Conservation (phyloP, 2,888 invertebrate genomes). For the Fragum whitleyi region DNA sequence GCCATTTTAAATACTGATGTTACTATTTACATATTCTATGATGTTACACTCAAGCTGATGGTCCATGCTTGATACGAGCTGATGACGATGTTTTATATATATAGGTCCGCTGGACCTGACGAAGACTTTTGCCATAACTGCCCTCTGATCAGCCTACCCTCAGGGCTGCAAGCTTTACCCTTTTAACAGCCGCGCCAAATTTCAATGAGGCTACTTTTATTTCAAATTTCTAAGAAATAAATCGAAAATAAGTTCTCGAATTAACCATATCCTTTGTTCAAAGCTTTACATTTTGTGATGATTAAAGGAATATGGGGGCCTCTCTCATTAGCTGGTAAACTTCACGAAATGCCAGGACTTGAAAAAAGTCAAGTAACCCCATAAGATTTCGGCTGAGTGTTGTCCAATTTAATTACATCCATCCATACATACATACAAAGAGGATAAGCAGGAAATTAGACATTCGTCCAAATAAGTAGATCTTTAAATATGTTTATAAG, state of each 20-base stretch:
- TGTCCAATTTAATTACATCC: constrained; percentile 63
- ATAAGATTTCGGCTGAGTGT: constrained; percentile 57
- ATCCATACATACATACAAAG: constrained; percentile 66
- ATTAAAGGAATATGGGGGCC: constrained; percentile 23
- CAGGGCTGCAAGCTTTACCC: constrained; percentile 7
- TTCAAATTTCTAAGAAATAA: not conserved
- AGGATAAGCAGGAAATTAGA: constrained; percentile 62
- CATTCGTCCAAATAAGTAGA: constrained; percentile 33
- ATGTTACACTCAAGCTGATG: constrained; percentile 15
- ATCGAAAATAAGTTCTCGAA: constrained; percentile 22
- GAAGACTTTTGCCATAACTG: constrained; percentile 41
- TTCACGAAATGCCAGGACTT: constrained; percentile 27
- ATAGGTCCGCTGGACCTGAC: constrained; percentile 36
- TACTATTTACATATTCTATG: constrained; percentile 32
- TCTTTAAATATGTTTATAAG: constrained; percentile 44
- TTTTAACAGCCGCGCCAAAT: constrained; percentile 40
- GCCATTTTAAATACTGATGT: constrained; percentile 56
- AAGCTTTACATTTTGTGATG: constrained; percentile 8
- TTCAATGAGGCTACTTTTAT: constrained; percentile 57
- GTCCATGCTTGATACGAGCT: constrained; percentile 18
- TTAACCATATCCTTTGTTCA: constrained; percentile 13
- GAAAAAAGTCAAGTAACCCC: constrained; percentile 58
- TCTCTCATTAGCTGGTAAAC: constrained; percentile 16
- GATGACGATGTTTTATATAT: constrained; percentile 40
- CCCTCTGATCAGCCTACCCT: constrained; percentile 37